Percentiles rank a stretch among this genome's conserved stretches.
These are phyloP conservation scores for Dryocosmus kuriphilus DNA, from an alignment of 2,888 invertebrate species.

Conservation along the genomic window DNA sequence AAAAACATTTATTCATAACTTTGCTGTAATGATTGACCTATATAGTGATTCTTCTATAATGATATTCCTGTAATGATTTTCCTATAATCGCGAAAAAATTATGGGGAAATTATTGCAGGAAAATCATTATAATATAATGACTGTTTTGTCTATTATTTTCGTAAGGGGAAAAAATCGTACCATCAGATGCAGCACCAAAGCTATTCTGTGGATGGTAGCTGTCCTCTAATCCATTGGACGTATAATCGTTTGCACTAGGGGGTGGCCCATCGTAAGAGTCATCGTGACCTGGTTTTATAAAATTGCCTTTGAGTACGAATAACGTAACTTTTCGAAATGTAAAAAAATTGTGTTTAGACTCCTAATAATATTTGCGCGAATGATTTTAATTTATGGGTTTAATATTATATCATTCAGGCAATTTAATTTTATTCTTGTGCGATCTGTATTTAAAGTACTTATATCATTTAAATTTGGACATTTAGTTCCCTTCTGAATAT, in stretches of 20 bases:
- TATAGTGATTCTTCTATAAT: too few relatives aligned
- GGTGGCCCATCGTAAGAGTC: conserved; percentile 67
- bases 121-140: too few relatives aligned
- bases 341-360: not conserved
- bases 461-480: not conserved
- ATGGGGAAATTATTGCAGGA: too few relatives aligned
- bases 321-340: not conserved
- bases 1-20: too few relatives aligned
- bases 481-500: not conserved
- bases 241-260: conserved; percentile 63
- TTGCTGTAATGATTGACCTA: too few relatives aligned
- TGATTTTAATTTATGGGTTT: not conserved
- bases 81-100: too few relatives aligned
- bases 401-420: not conserved
- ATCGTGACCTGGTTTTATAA: conserved; percentile 49
- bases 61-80: too few relatives aligned
- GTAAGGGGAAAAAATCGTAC: conserved; percentile 42
- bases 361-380: not conserved
- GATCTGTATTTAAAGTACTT: not conserved
- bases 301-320: conserved; percentile 10
- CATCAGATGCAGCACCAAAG: conserved; percentile 45
- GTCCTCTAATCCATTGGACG: conserved; percentile 44
- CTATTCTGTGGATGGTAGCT: conserved; percentile 21
- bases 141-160: too few relatives aligned
- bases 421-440: not conserved